Percentiles rank a stretch among this genome's conserved stretches.
Evolutionary conservation across 2,888 invertebrate species (phyloP).

Genomic region (Parelbella ahira): DNA sequence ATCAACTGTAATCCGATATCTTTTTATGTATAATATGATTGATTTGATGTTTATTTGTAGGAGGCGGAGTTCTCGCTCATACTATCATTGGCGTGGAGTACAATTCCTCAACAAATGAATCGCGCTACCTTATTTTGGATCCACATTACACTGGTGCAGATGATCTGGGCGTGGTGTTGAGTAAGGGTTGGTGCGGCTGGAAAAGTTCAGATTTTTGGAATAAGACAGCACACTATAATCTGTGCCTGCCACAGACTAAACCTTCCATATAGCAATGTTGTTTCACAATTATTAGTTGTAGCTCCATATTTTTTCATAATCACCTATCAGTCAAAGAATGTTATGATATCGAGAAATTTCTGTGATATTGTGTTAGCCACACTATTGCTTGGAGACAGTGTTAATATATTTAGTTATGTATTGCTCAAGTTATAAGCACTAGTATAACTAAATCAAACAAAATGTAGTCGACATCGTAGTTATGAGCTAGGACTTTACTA

Average conservation of each 20-base stretch:
- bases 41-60: too few relatives aligned
- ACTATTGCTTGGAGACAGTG: conserved; percentile 4
- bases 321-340: neutral
- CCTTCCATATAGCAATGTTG: conserved; percentile 49
- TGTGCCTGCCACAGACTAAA: conserved; percentile 91
- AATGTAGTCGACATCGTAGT: too few relatives aligned
- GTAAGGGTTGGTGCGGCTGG: conserved; percentile 99
- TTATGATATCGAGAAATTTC: conserved; percentile 17
- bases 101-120: conserved; percentile 88
- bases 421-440: too few relatives aligned
- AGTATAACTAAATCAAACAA: too few relatives aligned
- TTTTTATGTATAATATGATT: too few relatives aligned
- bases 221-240: conserved; percentile 96
- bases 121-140: conserved; percentile 97
- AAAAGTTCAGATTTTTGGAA: conserved; percentile 97
- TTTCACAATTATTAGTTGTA: neutral
- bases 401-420: conserved; percentile 2
- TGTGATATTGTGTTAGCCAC: conserved; percentile 19
- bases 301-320: neutral
- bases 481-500: too few relatives aligned
- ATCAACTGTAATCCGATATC: too few relatives aligned
- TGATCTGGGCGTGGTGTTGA: conserved; percentile 85
- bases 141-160: conserved; percentile 98
- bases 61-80: conserved; percentile 98
- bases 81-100: conserved; percentile 97